Conservation (phyloP, 2,797 vertebrate species). For the Lepidocolaptes lacrymiger region DNA sequence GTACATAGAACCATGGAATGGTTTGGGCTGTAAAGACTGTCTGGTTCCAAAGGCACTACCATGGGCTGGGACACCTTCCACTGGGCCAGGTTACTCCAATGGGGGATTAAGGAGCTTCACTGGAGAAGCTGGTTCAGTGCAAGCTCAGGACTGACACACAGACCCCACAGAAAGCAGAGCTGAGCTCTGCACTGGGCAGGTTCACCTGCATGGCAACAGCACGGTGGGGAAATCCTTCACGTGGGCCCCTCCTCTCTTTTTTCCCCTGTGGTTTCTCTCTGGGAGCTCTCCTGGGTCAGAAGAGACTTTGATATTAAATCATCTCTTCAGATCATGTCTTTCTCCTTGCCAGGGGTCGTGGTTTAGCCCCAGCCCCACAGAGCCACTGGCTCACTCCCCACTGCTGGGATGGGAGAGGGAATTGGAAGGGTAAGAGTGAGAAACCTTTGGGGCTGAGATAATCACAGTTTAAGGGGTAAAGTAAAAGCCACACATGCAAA, state of each 20-base stretch:
- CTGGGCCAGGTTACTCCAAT: background rate
- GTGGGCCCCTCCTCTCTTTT: background rate
- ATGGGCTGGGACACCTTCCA: background rate
- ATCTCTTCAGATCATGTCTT: background rate
- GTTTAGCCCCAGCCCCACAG: background rate
- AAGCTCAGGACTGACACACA: accelerated
- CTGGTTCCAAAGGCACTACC: background rate
- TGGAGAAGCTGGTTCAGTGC: background rate
- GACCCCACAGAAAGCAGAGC: background rate
- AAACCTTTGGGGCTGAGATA: background rate
- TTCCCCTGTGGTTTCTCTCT: background rate
- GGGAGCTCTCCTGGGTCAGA: background rate
- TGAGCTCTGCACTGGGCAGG: background rate
- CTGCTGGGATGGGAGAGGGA: accelerated
- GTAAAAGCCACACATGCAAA: background rate
- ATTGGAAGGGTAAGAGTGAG: background rate
- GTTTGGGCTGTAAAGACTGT: background rate
- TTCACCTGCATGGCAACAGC: background rate
- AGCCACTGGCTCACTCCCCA: background rate
- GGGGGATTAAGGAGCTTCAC: background rate
- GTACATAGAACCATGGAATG: accelerated
- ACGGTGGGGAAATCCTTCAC: accelerated
- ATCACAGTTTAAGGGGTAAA: background rate
- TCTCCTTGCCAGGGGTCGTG: background rate
- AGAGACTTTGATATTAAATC: background rate